Conservation (phyloP, 2,113 vertebrate genomes). For the Aythya baeri region DNA sequence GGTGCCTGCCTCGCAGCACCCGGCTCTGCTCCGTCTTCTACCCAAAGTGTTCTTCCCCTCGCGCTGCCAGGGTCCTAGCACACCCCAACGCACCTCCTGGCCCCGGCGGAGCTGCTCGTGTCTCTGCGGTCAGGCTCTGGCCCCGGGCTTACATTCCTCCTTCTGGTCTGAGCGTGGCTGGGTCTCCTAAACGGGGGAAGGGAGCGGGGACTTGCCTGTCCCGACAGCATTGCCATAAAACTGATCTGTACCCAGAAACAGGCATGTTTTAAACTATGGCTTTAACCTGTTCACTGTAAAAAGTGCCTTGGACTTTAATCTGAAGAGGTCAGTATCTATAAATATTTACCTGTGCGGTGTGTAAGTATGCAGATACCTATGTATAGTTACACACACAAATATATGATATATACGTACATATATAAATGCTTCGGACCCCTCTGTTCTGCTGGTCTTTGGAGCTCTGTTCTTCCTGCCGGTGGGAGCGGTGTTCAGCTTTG, state of each 20-base stretch:
- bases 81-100: accelerated
- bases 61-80: background rate
- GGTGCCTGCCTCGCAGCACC: background rate
- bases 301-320: slow-evolving; percentile 86
- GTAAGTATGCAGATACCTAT: slow-evolving; percentile 73
- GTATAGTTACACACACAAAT: slow-evolving; percentile 74
- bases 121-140: background rate
- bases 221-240: slow-evolving; percentile 33
- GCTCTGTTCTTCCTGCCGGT: slow-evolving; percentile 11
- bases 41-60: slow-evolving; percentile 23
- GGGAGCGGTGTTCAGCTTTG: accelerated
- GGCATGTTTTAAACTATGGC: slow-evolving; percentile 78
- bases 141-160: background rate
- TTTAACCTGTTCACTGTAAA: slow-evolving; percentile 87
- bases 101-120: background rate
- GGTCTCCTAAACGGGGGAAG: background rate
- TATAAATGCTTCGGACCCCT: slow-evolving; percentile 41
- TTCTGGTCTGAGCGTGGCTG: background rate
- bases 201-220: background rate
- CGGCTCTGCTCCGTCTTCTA: background rate
- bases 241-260: slow-evolving; percentile 77
- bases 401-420: slow-evolving; percentile 57
- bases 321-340: slow-evolving; percentile 79
- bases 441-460: slow-evolving; percentile 16
- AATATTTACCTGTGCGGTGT: slow-evolving; percentile 71